Percentiles rank a stretch among this genome's conserved stretches.
Conservation (phyloP, 2,113 vertebrate species). For the Melanotaenia duboulayi region DNA sequence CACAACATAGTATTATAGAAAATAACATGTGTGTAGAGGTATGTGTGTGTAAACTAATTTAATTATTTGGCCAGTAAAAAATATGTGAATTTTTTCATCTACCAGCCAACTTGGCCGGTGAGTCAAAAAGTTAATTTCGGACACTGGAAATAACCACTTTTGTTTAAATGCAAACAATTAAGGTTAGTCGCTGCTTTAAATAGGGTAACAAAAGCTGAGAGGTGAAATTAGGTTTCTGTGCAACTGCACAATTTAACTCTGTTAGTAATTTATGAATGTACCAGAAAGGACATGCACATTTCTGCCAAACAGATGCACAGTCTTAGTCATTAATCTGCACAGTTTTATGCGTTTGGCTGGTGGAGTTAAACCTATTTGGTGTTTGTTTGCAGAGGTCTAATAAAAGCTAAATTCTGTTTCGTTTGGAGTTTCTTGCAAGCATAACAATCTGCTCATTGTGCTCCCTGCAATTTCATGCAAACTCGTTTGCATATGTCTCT, state of each 20-base stretch:
- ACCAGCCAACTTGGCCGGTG: too few relatives aligned
- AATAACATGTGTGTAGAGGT: too few relatives aligned
- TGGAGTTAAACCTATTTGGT: conserved; percentile 6
- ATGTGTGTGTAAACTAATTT: too few relatives aligned
- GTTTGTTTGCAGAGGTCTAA: conserved; percentile 23
- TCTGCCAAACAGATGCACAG: background rate
- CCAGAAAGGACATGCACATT: background rate
- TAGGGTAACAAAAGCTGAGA: background rate
- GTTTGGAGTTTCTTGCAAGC: conserved; percentile 48
- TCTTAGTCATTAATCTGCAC: background rate
- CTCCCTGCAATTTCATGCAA: conserved; percentile 46
- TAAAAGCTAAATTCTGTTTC: conserved; percentile 28
- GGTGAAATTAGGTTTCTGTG: background rate
- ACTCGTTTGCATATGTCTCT: conserved; percentile 64
- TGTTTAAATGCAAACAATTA: background rate
- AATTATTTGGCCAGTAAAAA: too few relatives aligned
- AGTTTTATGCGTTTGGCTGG: conserved; percentile 1
- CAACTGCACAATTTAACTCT: background rate
- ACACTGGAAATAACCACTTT: too few relatives aligned
- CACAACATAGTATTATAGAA: too few relatives aligned
- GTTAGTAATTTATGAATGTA: background rate
- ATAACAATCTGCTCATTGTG: conserved; percentile 65
- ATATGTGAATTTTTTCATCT: too few relatives aligned
- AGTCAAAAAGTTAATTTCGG: too few relatives aligned
- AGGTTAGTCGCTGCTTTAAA: background rate